Percentiles rank a stretch among this genome's conserved stretches.
Evolutionary conservation across 2,113 vertebrate genomes (phyloP).

Genomic region (Eudyptes chrysolophus): DNA sequence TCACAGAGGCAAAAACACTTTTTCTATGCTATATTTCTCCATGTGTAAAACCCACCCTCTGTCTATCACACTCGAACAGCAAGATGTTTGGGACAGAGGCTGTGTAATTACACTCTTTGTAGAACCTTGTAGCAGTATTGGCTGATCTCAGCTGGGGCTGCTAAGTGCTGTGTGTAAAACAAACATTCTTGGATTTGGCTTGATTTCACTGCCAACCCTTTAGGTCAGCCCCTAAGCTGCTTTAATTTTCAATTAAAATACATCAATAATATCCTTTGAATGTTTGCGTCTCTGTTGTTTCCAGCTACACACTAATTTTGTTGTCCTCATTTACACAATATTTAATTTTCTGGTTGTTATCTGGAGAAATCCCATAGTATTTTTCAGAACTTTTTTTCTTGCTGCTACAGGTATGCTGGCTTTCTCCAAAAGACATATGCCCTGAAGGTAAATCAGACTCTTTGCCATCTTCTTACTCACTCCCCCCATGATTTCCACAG

Average conservation of each 20-base stretch:
- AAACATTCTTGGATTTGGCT: neutral
- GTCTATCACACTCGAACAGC: neutral
- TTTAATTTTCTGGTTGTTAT: slow-evolving; percentile 48
- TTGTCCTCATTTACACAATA: neutral
- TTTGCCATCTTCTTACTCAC: neutral
- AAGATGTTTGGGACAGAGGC: neutral
- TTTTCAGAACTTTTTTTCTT: neutral
- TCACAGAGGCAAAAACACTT: neutral
- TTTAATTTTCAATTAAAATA: slow-evolving; percentile 54
- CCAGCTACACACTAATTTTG: neutral
- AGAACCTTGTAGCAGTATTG: neutral
- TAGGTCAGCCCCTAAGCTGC: neutral
- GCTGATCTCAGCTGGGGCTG: neutral
- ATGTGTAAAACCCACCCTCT: neutral
- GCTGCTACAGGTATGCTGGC: neutral
- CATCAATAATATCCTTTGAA: slow-evolving; percentile 19
- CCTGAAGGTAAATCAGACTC: neutral
- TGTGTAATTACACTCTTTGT: neutral
- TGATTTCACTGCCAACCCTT: slow-evolving; percentile 37
- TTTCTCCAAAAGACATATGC: neutral
- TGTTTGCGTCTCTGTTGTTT: slow-evolving; percentile 3
- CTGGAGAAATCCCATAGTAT: neutral
- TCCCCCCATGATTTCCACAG: neutral
- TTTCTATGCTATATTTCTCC: neutral
- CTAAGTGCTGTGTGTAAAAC: neutral